Evolutionary conservation across 2,888 invertebrate genomes (phyloP).

Genomic region (Phrixothrix hirtus): DNA sequence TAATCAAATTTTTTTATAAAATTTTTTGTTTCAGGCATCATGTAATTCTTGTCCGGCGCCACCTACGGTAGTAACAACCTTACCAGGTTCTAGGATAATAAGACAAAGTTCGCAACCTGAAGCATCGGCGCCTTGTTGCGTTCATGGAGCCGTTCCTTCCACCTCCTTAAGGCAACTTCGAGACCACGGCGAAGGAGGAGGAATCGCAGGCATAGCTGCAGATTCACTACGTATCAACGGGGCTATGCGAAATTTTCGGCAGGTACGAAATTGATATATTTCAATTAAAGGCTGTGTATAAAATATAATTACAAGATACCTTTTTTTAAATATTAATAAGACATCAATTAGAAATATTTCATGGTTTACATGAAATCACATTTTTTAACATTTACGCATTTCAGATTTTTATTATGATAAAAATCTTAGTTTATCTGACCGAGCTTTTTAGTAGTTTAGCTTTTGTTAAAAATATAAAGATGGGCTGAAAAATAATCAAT

Average conservation of each 20-base stretch:
- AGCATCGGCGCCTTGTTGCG: constrained; percentile 66
- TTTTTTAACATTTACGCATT: too few relatives aligned
- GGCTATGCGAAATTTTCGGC: constrained; percentile 93
- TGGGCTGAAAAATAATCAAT: too few relatives aligned
- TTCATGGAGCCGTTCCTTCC: constrained; percentile 73
- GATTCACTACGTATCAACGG: constrained; percentile 96
- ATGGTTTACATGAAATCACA: too few relatives aligned
- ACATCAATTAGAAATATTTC: too few relatives aligned
- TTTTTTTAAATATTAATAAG: too few relatives aligned
- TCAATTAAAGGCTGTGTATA: too few relatives aligned
- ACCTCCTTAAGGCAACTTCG: constrained; percentile 85
- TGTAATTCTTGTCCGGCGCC: constrained; percentile 69
- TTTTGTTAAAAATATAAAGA: too few relatives aligned
- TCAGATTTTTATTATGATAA: too few relatives aligned
- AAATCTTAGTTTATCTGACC: too few relatives aligned
- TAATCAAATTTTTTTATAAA: background rate
- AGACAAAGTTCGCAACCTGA: constrained; percentile 88
- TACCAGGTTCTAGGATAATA: constrained; percentile 75
- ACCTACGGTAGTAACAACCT: constrained; percentile 72
- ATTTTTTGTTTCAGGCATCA: constrained; percentile 52
- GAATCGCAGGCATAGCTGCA: constrained; percentile 93
- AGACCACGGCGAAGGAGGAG: constrained; percentile 73
- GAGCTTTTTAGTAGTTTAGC: too few relatives aligned
- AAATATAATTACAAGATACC: too few relatives aligned
- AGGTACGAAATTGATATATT: too few relatives aligned